Base-by-base conservation (phyloP, 2,797 vertebrate genomes). In the Mus spretus region DNA sequence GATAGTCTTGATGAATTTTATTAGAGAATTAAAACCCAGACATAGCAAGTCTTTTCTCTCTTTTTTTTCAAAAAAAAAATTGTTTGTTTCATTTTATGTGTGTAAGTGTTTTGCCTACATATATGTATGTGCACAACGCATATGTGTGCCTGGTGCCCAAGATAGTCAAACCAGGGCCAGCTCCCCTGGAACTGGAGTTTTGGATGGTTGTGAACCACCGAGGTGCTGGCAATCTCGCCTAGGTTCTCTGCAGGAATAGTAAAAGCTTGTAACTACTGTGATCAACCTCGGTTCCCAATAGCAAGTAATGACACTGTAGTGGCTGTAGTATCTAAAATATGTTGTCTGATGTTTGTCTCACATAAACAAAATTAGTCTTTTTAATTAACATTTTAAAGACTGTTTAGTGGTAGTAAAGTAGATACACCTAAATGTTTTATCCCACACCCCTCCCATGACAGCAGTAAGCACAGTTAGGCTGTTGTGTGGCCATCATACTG, bases 291-390 rank as follows among this genome's bases (percentile, higher is more conserved):
- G 40, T 28, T 28, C 82, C 40, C 34, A 61, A 19, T 8, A 89
- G 53, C 70, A 65, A 26, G 8, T 65, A 14, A 26, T 57, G 63
- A 19, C 10, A 14, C 31, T 13, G 4, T 72, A 57, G 57, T 89
- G 72, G 28, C 19, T 17, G 0, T 1, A n/a, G 6, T 31, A 28
- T 59, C 55, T 67, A 55, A 89, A 77, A 65, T 61, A 2, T 0
- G 34, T 82, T 10, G 6, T 47, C 67, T 50, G 53, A 24, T 88
- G 90, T 20, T 47, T 57, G n/a, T 3, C 28, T 75, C 94, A 95
- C 65, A 20, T 47, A 81, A 93, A 50, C 20, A 75, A 84, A 94
- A 53, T 59, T 44, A 34, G 47, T 17, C 67, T 90, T 89, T 77
- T 61, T 15, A 65, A 83, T 26, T 44, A 78, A 83, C 40, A 89